Evolutionary conservation across 2,888 invertebrate species (phyloP).

Genomic region (Labia minor): DNA sequence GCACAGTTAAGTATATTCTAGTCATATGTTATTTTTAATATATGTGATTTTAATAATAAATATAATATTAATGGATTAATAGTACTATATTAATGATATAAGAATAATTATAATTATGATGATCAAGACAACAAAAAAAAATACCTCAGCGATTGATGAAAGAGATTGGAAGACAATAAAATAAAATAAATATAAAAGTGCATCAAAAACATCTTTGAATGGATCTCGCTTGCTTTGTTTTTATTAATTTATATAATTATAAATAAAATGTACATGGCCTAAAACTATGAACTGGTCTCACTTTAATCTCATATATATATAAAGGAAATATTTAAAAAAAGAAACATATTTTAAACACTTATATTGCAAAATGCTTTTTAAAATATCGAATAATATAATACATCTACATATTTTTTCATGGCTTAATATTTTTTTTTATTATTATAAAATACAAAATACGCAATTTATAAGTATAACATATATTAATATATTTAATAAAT

Average conservation of each 20-base stretch:
- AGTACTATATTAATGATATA: no score
- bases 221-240: no score
- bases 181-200: background rate
- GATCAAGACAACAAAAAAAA: background rate
- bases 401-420: background rate
- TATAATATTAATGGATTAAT: no score
- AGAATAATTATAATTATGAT: background rate
- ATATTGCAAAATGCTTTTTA: background rate
- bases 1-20: background rate
- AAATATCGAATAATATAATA: background rate
- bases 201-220: background rate
- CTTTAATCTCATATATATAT: background rate
- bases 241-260: background rate
- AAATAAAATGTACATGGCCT: background rate
- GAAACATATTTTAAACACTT: background rate
- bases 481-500: background rate
- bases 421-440: background rate
- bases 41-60: background rate
- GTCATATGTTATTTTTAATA: background rate
- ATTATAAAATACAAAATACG: no score
- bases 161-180: background rate
- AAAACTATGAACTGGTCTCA: background rate
- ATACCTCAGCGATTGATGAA: constrained; percentile 6
- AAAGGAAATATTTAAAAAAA: background rate
- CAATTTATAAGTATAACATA: background rate